These are phyloP conservation scores for Datnioides undecimradiatus DNA, from an alignment of 2,113 vertebrate genomes.

Conservation along the genomic window DNA sequence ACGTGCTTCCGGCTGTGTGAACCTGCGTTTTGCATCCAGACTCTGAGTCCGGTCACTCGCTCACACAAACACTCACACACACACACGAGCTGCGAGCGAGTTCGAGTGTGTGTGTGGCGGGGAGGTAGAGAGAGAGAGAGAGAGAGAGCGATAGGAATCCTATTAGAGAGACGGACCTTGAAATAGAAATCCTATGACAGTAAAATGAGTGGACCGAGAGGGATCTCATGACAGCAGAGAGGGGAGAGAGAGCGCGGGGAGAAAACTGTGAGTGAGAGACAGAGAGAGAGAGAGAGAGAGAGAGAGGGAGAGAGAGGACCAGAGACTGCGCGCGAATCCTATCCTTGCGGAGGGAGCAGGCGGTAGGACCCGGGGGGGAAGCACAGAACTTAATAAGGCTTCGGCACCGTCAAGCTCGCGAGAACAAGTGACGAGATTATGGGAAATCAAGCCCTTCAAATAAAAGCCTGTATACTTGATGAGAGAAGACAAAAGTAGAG, in stretches of 20 bases:
- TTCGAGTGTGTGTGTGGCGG: neutral
- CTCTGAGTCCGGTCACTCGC: no score
- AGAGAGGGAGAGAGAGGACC: neutral
- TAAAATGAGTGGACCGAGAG: constrained; percentile 28
- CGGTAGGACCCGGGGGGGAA: constrained; percentile 61
- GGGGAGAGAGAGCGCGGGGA: neutral
- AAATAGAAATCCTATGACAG: constrained; percentile 31
- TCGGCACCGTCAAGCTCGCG: constrained; percentile 14
- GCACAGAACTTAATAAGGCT: neutral
- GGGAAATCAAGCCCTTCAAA: constrained; percentile 9
- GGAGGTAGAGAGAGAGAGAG: neutral
- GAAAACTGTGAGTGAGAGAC: neutral
- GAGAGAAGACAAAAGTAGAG: no score
- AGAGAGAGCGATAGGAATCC: neutral
- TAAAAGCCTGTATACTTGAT: neutral
- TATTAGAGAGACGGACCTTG: constrained; percentile 15
- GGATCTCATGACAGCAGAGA: constrained; percentile 39
- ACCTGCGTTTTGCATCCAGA: no score
- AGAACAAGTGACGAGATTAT: neutral
- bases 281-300: neutral
- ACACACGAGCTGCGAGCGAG: neutral
- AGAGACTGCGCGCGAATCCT: neutral
- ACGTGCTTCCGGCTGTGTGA: no score
- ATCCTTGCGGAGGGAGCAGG: constrained; percentile 39
- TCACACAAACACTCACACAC: neutral